Evolutionary conservation across 1,140 invertebrate genomes (phyloP), one percentile per base, ranked within the genome.

Genomic region (Charaxes varanes): DNA sequence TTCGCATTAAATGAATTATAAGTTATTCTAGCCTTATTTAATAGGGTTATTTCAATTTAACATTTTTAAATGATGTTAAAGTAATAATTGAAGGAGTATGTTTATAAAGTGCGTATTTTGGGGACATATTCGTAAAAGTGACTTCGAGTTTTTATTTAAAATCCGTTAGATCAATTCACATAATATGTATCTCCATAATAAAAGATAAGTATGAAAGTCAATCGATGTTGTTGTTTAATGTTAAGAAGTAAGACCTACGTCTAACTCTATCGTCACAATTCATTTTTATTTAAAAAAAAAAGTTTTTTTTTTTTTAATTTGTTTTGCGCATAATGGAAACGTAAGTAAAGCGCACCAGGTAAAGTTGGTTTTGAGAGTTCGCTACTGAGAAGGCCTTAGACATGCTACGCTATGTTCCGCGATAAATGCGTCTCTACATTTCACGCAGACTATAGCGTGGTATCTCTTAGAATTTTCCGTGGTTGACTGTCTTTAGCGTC

Each of bases 311-410:
- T 42, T 42, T 40, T 24, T 18, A 6, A 23, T 14, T 30, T 8
- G 14, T 36, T 45, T 27, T 58, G 53, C 53, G 59, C 59, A 41
- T 41, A 34, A 43, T 45, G 59, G 54, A 46, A 30, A 53, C 43
- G 59, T 62, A 62, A 64, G 61, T 55, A 56, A 43, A 46, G 69
- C 66, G 69, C 69, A 63, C 68, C 68, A 70, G 69, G 65, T 73
- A 72, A 72, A 38, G 27, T 40, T 33, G 21, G 42, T 11, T 32
- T 11, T 15, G 14, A 10, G n/a, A 14, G 5, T 28, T 0, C 5
- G 5, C 27, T 14, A 7, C 13, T 6, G 28, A 10, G 0, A 18
- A 17, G 16, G 28, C 15, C 8, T 17, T 17, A 16, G n/a, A 7
- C 23, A 2, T 8, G 4, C 10, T 26, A 4, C 4, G 3, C 23